Evolutionary conservation across 2,797 vertebrate species (phyloP).

Genomic region (Lepidocolaptes lacrymiger): DNA sequence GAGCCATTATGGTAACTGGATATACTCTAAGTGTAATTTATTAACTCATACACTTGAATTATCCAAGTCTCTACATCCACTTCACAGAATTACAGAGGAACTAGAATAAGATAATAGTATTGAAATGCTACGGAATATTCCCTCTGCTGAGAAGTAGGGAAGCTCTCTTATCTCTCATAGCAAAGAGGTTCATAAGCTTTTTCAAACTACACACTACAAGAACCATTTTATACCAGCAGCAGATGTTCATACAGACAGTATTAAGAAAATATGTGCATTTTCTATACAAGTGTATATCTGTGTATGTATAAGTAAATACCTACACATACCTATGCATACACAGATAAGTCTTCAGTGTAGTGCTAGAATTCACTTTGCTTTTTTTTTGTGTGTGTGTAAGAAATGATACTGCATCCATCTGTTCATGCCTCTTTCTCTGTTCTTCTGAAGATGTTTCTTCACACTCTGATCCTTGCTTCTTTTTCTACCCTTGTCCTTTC

Average conservation of each 20-base stretch:
- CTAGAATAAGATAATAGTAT: constrained; percentile 22
- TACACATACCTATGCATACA: not conserved
- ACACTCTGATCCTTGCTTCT: not conserved
- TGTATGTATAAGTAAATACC: not conserved
- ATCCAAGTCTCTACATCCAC: constrained; percentile 27
- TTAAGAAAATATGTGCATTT: not conserved
- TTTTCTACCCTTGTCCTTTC: not conserved
- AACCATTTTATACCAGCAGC: not conserved
- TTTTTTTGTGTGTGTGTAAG: not conserved
- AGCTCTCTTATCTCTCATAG: not conserved
- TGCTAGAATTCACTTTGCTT: not conserved
- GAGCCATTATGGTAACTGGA: constrained; percentile 48
- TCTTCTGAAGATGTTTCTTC: not conserved
- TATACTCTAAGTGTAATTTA: constrained; percentile 60
- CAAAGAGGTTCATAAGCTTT: not conserved
- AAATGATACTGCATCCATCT: not conserved
- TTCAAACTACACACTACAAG: not conserved
- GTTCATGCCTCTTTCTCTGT: not conserved
- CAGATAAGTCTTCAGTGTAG: not conserved
- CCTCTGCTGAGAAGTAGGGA: constrained; percentile 11
- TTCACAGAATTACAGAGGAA: constrained; percentile 46
- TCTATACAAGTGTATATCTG: not conserved
- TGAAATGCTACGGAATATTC: not conserved
- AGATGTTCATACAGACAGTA: not conserved
- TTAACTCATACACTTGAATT: constrained; percentile 66